phyloP scores from a whole-genome alignment of 2,888 invertebrate genomes.

The Stenotaenia linearis region DNA sequence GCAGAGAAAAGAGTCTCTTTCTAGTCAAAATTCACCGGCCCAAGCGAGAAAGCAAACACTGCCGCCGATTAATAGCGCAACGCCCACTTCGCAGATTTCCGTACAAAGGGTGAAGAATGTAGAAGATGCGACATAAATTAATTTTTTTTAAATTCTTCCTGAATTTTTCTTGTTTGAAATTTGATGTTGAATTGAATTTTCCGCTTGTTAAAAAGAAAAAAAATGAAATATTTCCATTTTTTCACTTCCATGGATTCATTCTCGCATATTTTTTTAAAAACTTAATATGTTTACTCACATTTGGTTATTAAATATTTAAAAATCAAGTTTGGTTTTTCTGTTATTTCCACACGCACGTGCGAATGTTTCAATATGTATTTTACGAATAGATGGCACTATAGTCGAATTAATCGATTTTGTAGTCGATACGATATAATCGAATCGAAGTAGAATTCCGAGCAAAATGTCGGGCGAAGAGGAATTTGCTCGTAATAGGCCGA shows the following conservation, averaged over 20 bases:
- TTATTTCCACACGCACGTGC: no score
- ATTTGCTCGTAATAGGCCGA: conserved; percentile 52
- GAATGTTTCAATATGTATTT: no score
- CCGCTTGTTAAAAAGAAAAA: neutral
- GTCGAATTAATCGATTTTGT: no score
- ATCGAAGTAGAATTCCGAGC: neutral
- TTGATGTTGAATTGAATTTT: neutral
- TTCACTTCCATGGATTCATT: neutral
- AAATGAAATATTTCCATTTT: neutral
- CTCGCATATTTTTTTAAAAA: neutral
- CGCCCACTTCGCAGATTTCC: neutral
- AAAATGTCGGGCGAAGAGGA: conserved; percentile 3
- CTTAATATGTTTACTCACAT: neutral
- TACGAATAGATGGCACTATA: no score
- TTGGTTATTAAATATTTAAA: neutral
- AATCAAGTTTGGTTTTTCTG: neutral
- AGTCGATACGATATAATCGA: no score
- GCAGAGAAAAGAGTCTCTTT: neutral
- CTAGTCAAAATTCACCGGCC: neutral
- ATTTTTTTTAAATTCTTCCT: neutral
- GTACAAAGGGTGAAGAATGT: neutral
- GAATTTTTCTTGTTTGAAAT: neutral
- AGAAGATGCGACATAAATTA: neutral
- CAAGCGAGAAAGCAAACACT: no score
- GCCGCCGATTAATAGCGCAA: neutral